These are phyloP conservation scores for Hyaena hyaena DNA, from an alignment of 2,113 vertebrate genomes.

Conservation along the genomic window DNA sequence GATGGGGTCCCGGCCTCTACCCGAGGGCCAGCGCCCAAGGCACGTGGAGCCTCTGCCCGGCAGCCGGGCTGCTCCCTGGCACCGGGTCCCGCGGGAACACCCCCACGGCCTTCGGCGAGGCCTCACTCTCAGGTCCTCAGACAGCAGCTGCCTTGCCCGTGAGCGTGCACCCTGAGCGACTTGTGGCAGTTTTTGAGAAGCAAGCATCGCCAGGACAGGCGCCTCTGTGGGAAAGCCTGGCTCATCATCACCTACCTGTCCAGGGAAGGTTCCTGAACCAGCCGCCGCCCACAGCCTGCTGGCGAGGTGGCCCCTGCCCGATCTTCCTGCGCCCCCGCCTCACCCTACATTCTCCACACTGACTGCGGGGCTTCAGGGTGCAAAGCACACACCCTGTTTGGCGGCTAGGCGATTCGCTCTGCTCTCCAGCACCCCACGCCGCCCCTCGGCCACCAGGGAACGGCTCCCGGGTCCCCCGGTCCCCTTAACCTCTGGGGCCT, in stretches of 20 bases:
- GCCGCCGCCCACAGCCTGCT: accelerated
- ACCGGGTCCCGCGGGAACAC: background rate
- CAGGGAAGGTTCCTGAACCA: background rate
- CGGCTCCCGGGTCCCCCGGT: background rate
- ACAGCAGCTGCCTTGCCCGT: background rate
- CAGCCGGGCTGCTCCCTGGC: background rate
- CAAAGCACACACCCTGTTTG: background rate
- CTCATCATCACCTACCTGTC: background rate
- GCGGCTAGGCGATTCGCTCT: background rate
- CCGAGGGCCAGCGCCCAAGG: background rate
- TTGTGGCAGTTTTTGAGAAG: background rate
- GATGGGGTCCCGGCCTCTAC: too few relatives aligned
- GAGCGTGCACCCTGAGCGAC: background rate
- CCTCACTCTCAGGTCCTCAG: accelerated
- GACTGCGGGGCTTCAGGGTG: background rate
- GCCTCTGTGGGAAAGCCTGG: background rate
- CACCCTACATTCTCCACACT: background rate
- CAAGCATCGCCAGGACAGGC: background rate
- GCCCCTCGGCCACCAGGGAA: background rate
- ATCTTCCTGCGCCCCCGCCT: too few relatives aligned
- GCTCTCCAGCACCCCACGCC: background rate
- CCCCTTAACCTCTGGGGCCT: background rate
- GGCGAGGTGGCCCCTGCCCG: background rate
- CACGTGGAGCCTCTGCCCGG: background rate
- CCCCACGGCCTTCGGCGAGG: background rate